Percentiles rank a stretch among this genome's conserved stretches.
phyloP scores from a whole-genome alignment of 2,113 vertebrate genomes.

The Chitala chitala region DNA sequence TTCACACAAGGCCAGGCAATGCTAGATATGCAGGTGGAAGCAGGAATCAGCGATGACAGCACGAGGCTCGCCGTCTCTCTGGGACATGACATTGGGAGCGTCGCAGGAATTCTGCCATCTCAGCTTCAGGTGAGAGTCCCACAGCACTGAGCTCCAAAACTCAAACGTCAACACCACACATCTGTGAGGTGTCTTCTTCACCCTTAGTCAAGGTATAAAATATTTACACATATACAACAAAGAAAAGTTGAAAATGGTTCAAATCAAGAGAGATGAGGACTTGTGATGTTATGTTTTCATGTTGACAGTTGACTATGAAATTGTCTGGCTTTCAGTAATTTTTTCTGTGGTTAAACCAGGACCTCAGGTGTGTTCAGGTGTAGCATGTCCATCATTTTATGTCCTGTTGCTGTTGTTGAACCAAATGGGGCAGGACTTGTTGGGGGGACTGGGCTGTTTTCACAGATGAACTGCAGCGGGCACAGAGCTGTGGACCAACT shows the following conservation, averaged over 20 bases:
- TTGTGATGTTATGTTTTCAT: no score
- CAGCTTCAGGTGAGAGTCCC: constrained; percentile 52
- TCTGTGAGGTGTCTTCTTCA: no score
- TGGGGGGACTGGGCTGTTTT: constrained; percentile 53
- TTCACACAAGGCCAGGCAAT: constrained; percentile 48
- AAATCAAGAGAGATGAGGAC: no score
- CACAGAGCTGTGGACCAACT: constrained; percentile 47
- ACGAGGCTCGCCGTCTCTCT: constrained; percentile 46
- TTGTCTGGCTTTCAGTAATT: not conserved
- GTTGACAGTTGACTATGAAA: no score
- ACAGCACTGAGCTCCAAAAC: not conserved
- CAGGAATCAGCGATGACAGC: constrained; percentile 37
- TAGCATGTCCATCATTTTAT: constrained; percentile 32
- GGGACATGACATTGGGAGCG: constrained; percentile 53
- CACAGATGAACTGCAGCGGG: constrained; percentile 74
- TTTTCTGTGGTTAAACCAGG: not conserved
- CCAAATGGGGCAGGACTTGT: constrained; percentile 42
- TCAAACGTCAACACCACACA: no score
- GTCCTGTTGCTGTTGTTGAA: constrained; percentile 41
- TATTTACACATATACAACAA: no score
- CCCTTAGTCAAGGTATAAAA: no score
- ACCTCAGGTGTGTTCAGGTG: constrained; percentile 25
- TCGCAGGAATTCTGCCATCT: constrained; percentile 53
- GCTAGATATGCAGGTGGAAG: constrained; percentile 46
- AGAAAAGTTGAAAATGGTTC: no score